A percentile compares a stretch with the other conserved stretches of the same genome.
Conservation (phyloP, 2,888 invertebrate species). For the Drosophila meridiana region DNA sequence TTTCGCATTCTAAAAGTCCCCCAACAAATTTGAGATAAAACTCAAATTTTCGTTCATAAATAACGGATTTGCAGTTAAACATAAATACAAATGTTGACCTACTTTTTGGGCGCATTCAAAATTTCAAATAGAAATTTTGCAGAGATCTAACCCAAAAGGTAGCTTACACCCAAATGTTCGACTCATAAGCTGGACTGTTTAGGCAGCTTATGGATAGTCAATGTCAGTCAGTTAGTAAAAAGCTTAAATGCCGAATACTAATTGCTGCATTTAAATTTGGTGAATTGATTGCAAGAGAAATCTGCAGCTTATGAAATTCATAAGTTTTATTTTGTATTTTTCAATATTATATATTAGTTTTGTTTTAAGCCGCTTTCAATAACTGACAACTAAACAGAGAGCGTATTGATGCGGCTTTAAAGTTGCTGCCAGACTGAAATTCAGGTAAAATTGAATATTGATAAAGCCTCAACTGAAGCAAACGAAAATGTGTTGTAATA, state of each 20-base stretch:
- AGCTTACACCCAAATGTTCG: neutral
- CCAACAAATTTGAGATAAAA: neutral
- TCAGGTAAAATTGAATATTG: conserved; percentile 53
- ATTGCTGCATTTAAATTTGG: neutral
- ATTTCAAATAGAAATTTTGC: neutral
- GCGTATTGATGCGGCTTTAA: neutral
- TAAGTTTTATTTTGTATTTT: neutral
- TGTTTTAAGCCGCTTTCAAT: neutral
- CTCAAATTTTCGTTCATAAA: neutral
- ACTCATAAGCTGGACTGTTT: neutral
- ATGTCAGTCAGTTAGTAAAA: neutral
- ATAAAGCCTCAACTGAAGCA: conserved; percentile 36
- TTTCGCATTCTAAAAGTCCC: too few relatives aligned
- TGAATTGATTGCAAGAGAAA: neutral
- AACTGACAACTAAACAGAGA: neutral
- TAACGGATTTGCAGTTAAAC: neutral
- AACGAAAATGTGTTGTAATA: conserved; percentile 33
- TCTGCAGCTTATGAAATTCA: neutral
- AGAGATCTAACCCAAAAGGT: neutral
- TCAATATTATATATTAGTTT: neutral
- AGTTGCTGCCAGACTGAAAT: neutral
- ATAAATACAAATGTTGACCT: neutral
- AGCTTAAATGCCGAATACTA: neutral
- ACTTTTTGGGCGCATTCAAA: neutral
- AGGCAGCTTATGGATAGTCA: neutral